Evolutionary conservation across 2,797 vertebrate genomes (phyloP), one percentile per base, ranked within the genome.

Genomic region (Gymnoscopelus microlampas): DNA sequence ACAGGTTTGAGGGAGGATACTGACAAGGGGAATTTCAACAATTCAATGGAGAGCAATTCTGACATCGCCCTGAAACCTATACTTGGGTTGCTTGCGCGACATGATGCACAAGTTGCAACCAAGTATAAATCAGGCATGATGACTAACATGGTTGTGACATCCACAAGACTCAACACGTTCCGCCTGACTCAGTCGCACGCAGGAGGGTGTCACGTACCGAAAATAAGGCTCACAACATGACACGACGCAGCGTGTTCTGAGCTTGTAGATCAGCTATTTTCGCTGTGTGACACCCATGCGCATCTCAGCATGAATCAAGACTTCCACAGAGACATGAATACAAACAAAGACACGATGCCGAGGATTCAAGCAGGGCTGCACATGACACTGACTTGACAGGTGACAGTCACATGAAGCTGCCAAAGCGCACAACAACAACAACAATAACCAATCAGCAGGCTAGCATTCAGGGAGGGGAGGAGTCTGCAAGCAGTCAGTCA

Each of bases 371-470:
- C 39, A 44, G 39, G 39, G 39, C n/a, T 51, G n/a, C n/a, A 51
- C 3, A 8, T 44, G 39, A 29, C 54, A 68, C 29, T 39, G 11
- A 54, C 13, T 19, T 48, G 47, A 47, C 51, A 3, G 14, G 62
- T 23, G 63, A 39, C 14, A 5, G 35, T 5, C 35, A 78, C 73
- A 78, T 6, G 51, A 60, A 73, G 71, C 60, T 29, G 76, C 76
- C 47, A 73, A 62, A 75, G 72, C 53, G 70, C 60, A 68, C 68
- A 80, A 74, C 74, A 75, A 76, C 60, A 44, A 68, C 70, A 82
- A 76, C 60, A 44, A 68, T 68, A 82, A 70, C 77, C 81, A 79
- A 68, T 71, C 78, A 86, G 74, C 71, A 3, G 70, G 78, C 66
- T n/a, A 32, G 57, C 73, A 77, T 54, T 15, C 71, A 73, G 66